Conservation (phyloP, 2,888 invertebrate species). For the Eutolmus rufibarbis region DNA sequence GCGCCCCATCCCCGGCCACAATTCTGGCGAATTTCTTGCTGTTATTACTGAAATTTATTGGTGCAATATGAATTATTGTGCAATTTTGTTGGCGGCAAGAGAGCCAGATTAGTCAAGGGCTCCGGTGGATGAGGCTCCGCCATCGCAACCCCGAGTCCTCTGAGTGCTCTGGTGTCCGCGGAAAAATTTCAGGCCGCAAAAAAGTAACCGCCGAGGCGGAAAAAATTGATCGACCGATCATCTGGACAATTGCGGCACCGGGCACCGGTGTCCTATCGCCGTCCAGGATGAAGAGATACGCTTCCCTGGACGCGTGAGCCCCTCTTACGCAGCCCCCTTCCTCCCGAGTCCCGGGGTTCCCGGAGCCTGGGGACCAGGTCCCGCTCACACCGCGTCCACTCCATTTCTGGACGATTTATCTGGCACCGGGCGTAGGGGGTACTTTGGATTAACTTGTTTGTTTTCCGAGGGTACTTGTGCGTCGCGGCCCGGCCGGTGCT, state of each 20-base stretch:
- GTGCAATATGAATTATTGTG: constrained; percentile 51
- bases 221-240: constrained; percentile 25
- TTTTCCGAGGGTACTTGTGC: constrained; percentile 11
- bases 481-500: background rate
- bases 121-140: constrained; percentile 30
- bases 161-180: background rate
- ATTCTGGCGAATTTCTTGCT: constrained; percentile 4
- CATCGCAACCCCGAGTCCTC: constrained; percentile 34
- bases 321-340: constrained; percentile 32
- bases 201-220: background rate
- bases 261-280: background rate
- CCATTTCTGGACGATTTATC: constrained; percentile 19
- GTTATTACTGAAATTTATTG: constrained; percentile 50
- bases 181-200: constrained; percentile 4
- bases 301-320: background rate
- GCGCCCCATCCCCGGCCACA: background rate
- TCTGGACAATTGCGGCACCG: background rate
- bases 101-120: constrained; percentile 45
- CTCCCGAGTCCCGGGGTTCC: background rate
- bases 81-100: constrained; percentile 50
- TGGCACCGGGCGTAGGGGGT: constrained; percentile 23
- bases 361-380: background rate
- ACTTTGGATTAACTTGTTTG: constrained; percentile 38
- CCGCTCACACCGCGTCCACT: background rate
- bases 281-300: constrained; percentile 8